phyloP scores from a whole-genome alignment of 92 coral and sea anemone species.

The Epizoanthus stellaris region DNA sequence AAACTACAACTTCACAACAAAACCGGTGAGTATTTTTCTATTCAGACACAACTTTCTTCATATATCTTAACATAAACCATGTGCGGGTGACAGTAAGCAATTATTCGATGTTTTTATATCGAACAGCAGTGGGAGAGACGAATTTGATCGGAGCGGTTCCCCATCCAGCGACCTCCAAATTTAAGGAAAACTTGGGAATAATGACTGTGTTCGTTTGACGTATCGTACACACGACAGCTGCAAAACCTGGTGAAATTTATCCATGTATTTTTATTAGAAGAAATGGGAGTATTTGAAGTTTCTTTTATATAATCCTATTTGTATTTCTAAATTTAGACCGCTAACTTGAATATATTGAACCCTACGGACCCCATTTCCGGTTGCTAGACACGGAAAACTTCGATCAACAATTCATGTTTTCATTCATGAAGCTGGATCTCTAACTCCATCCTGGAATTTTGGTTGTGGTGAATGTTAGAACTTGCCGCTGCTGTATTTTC shows the following conservation, averaged over 20 bases:
- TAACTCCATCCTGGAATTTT: neutral
- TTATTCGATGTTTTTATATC: too few species aligned
- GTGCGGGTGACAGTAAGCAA: neutral
- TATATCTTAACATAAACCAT: neutral
- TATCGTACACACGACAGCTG: too few species aligned
- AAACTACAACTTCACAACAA: conserved; percentile 33
- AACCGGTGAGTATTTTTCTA: conserved; percentile 25
- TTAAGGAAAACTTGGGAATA: too few species aligned
- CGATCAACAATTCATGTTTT: conserved; percentile 10
- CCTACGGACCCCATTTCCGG: conserved; percentile 15
- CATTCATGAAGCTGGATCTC: neutral
- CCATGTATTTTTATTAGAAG: neutral
- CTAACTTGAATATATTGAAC: conserved; percentile 1
- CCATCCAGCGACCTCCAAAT: too few species aligned
- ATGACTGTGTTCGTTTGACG: too few species aligned
- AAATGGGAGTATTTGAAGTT: neutral
- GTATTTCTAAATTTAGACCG: conserved; percentile 7
- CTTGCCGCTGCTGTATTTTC: neutral
- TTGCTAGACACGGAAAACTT: conserved; percentile 24
- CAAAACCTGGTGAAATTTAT: neutral
- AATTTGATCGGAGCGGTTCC: too few species aligned
- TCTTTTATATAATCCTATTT: neutral
- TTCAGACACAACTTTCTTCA: neutral
- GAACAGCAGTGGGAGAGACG: too few species aligned
- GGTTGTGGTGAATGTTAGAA: neutral